phyloP scores from a whole-genome alignment of 1,140 invertebrate species.

The Zaprionus ornatus region DNA sequence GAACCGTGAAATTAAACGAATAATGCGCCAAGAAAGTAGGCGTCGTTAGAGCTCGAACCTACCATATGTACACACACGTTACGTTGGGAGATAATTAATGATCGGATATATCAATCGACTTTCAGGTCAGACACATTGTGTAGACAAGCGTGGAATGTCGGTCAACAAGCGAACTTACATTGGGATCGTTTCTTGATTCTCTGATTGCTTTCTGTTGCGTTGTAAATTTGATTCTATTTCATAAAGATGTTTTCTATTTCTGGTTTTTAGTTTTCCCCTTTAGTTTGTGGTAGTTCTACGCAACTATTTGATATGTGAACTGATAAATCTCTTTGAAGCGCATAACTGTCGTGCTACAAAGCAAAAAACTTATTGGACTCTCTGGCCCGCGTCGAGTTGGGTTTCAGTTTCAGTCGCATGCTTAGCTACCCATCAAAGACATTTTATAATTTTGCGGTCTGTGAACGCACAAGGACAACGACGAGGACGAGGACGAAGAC shows the following conservation, averaged over 20 bases:
- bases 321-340: slow-evolving; percentile 69
- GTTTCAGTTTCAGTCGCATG: slow-evolving; percentile 6
- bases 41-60: slow-evolving; percentile 41
- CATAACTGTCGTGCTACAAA: slow-evolving; percentile 50
- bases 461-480: slow-evolving; percentile 25
- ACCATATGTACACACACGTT: neutral
- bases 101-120: slow-evolving; percentile 70
- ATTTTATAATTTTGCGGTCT: slow-evolving; percentile 79
- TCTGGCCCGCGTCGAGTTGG: slow-evolving; percentile 13
- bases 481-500: neutral
- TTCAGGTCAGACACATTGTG: slow-evolving; percentile 45
- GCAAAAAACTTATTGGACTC: slow-evolving; percentile 50
- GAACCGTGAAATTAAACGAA: slow-evolving; percentile 79
- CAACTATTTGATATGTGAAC: slow-evolving; percentile 71
- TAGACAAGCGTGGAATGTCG: slow-evolving; percentile 24
- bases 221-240: too few species aligned
- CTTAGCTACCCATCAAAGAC: slow-evolving; percentile 70
- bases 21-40: slow-evolving; percentile 76
- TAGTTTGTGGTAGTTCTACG: slow-evolving; percentile 26
- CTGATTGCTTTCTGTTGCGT: neutral
- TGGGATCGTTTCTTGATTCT: neutral
- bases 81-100: slow-evolving; percentile 64
- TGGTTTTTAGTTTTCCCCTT: slow-evolving; percentile 32
- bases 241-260: neutral
- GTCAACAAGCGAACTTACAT: slow-evolving; percentile 4